Percentiles rank a stretch among this genome's conserved stretches.
Evolutionary conservation across 1,140 invertebrate genomes (phyloP).

Genomic region (Theocolax elegans): DNA sequence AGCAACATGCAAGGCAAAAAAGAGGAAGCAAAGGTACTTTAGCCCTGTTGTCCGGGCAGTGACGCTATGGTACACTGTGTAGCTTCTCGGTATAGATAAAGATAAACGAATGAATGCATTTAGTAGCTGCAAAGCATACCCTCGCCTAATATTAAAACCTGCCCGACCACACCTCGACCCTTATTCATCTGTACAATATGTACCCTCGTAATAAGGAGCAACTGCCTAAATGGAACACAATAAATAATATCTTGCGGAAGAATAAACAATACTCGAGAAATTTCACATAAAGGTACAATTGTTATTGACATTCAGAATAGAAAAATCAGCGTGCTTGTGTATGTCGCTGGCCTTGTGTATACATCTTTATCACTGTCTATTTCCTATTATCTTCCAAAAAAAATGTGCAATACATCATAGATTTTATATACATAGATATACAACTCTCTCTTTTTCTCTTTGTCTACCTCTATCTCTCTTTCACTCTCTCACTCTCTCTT

Average conservation of each 20-base stretch:
- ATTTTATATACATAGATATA: not conserved
- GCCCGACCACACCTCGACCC: too few species aligned
- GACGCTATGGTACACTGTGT: too few species aligned
- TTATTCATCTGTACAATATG: too few species aligned
- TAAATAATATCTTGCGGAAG: too few species aligned
- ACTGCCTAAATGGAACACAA: too few species aligned
- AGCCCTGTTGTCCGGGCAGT: too few species aligned
- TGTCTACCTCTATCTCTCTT: not conserved
- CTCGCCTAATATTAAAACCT: too few species aligned
- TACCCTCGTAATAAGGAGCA: too few species aligned
- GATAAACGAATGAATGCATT: not conserved
- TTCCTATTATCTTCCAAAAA: not conserved
- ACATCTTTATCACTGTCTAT: conserved; percentile 6
- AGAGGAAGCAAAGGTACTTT: not conserved
- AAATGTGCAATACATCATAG: too few species aligned
- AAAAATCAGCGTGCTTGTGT: conserved; percentile 12
- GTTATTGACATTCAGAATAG: too few species aligned
- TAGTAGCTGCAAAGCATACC: not conserved
- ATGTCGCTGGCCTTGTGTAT: conserved; percentile 24
- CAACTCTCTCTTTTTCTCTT: not conserved
- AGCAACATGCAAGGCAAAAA: not conserved
- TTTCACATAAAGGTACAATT: not conserved
- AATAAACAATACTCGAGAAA: too few species aligned
- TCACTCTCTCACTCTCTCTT: not conserved
- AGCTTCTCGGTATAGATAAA: too few species aligned